Base-by-base conservation (phyloP, 1,140 invertebrate genomes). In the Trichogramma pretiosum region DNA sequence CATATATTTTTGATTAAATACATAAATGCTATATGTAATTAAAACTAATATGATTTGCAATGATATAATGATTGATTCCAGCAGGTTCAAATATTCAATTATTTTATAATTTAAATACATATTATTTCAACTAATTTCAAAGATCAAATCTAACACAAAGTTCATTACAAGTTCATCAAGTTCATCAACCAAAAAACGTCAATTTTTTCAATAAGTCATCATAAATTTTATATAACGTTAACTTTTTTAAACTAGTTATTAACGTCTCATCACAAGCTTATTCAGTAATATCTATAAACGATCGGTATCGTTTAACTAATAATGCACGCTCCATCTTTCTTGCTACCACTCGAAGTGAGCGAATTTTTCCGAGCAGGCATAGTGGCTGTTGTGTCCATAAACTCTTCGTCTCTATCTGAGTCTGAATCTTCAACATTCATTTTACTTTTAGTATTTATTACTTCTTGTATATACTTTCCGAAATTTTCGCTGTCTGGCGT, bases 371-470 rank as follows among this genome's bases (percentile, higher is more conserved):
- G 45, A 5, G 52, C 28, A 16, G 59, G 62, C 63, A 71, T 64
- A 21, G 51, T 70, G 2, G 58, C 49, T 26, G 69, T 70, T 22
- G 70, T 72, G 24, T 73, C 70, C 40, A 73, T 59, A 58, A 65
- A 73, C 49, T 69, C 68, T 3, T 72, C 70, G 32, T 72, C 68
- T 23, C 67, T 63, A 11, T 71, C 68, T 1, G 67, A 69, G 22
- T 68, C 68, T 1, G 55, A 55, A 4, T 58, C 58, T 16, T 55
- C 52, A n/a, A n/a, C n/a, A 9, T 54, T 55, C 36, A 51, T 56
- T 40, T 19, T 41, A 42, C 44, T 56, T 18, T 37, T 36, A 40
- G 40, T 18, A n/a, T 36, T 52, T 28, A 28, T n/a, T 17, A 57
- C 40, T 5, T 67, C 62, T 9, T 52, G 53, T 3, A 61, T 48